Conservation (phyloP, 2,113 vertebrate species). For the Onychostruthus taczanowskii region DNA sequence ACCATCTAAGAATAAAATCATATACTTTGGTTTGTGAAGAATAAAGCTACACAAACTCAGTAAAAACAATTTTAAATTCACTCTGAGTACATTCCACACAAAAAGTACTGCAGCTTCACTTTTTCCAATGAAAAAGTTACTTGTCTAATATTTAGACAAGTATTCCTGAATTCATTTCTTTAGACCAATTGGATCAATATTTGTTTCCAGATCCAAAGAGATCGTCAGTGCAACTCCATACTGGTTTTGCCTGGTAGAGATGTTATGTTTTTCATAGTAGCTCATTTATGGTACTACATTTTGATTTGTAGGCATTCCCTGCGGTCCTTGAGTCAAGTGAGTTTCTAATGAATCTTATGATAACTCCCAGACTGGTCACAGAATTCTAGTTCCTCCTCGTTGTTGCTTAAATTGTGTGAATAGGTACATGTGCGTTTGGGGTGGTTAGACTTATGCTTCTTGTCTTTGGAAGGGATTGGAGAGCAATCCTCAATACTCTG, state of each 20-base stretch:
- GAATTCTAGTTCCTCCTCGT: not conserved
- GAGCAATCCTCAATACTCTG: not conserved
- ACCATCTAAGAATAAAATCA: not conserved
- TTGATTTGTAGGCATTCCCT: not conserved
- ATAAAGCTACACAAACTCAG: not conserved
- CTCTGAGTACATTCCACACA: not conserved
- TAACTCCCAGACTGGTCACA: not conserved
- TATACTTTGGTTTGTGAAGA: not conserved
- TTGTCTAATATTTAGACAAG: not conserved
- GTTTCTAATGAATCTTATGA: not conserved
- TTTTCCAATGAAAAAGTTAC: not conserved
- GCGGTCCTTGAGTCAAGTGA: not conserved
- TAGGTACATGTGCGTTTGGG: not conserved
- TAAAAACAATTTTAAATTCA: not conserved
- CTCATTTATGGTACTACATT: fast-evolving
- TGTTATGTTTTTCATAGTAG: not conserved
- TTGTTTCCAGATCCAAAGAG: not conserved
- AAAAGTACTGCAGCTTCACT: not conserved
- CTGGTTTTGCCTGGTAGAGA: not conserved
- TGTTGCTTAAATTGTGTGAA: not conserved
- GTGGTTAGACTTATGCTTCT: not conserved
- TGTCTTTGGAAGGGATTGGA: not conserved
- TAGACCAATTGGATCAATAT: not conserved
- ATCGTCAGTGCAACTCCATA: not conserved
- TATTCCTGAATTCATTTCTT: not conserved